Percentiles rank a stretch among this genome's conserved stretches.
Conservation (phyloP, 2,113 vertebrate species). For the Lipophrys pholis region DNA sequence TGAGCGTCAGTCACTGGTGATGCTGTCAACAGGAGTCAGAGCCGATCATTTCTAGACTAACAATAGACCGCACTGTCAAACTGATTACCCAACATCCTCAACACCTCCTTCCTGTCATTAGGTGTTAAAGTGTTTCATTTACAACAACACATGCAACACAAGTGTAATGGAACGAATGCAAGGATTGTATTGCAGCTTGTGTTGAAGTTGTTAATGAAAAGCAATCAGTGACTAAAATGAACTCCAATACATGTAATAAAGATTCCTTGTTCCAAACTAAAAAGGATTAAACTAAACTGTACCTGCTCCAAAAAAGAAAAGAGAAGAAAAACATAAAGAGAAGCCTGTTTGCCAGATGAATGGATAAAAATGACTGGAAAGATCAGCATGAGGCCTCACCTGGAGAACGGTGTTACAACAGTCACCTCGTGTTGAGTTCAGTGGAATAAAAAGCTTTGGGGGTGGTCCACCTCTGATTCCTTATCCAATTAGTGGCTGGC, state of each 20-base stretch:
- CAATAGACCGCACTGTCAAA: conserved; percentile 48
- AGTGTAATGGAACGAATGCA: neutral
- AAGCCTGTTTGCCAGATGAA: neutral
- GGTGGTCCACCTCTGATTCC: neutral
- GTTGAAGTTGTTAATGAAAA: neutral
- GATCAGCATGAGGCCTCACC: neutral
- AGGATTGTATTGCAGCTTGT: neutral
- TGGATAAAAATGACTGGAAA: neutral
- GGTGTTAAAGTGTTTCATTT: neutral
- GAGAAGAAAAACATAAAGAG: neutral
- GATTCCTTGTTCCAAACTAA: no score
- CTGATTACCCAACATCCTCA: conserved; percentile 23
- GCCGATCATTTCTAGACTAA: conserved; percentile 35
- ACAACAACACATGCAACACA: neutral
- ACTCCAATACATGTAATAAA: no score
- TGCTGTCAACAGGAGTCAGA: conserved; percentile 28
- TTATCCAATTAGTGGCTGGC: conserved; percentile 9
- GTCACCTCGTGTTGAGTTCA: conserved; percentile 23
- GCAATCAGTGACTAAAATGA: no score
- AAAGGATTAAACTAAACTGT: neutral
- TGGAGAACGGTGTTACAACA: conserved; percentile 2
- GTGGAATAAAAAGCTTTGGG: neutral
- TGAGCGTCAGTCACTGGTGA: conserved; percentile 7
- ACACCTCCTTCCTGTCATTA: conserved; percentile 24
- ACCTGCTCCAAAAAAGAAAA: neutral